Percentiles rank a stretch among this genome's conserved stretches.
These are phyloP conservation scores for Pogonomyrmex californicus DNA, from an alignment of 1,140 invertebrate species.

Conservation along the genomic window DNA sequence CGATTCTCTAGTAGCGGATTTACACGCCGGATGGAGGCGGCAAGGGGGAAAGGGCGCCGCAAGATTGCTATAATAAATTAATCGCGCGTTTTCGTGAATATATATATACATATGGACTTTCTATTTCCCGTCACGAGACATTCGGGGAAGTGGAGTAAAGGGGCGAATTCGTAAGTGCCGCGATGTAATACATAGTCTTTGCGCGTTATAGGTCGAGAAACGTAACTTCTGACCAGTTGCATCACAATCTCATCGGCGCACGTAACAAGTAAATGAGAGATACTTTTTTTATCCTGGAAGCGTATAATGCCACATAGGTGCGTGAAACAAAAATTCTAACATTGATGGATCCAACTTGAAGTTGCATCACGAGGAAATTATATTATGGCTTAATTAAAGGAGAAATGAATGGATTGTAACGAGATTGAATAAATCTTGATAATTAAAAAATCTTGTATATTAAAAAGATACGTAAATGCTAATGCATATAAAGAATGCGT, in stretches of 20 bases:
- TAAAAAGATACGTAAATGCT: background rate
- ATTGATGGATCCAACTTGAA: slow-evolving; percentile 13
- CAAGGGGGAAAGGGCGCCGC: background rate
- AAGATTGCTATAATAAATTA: slow-evolving; percentile 37
- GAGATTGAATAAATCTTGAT: background rate
- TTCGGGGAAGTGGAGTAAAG: slow-evolving; percentile 15
- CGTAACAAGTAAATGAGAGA: slow-evolving; percentile 66
- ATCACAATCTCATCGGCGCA: slow-evolving; percentile 49
- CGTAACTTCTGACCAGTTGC: slow-evolving; percentile 61
- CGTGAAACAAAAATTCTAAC: background rate
- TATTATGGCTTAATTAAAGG: slow-evolving; percentile 1
- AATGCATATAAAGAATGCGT: background rate
- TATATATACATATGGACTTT: slow-evolving; percentile 4
- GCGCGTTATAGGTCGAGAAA: slow-evolving; percentile 24
- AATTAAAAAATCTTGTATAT: slow-evolving; percentile 9
- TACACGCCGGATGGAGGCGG: background rate
- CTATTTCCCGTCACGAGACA: slow-evolving; percentile 7
- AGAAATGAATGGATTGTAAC: background rate
- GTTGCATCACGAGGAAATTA: slow-evolving; percentile 12
- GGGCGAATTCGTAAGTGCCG: slow-evolving; percentile 19
- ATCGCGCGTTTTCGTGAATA: slow-evolving; percentile 15
- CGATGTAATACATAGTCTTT: slow-evolving; percentile 34
- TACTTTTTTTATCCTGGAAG: slow-evolving; percentile 54
- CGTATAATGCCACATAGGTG: background rate
- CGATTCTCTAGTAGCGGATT: background rate